Evolutionary conservation across 2,888 invertebrate species (phyloP).

Genomic region (Sipha maydis): DNA sequence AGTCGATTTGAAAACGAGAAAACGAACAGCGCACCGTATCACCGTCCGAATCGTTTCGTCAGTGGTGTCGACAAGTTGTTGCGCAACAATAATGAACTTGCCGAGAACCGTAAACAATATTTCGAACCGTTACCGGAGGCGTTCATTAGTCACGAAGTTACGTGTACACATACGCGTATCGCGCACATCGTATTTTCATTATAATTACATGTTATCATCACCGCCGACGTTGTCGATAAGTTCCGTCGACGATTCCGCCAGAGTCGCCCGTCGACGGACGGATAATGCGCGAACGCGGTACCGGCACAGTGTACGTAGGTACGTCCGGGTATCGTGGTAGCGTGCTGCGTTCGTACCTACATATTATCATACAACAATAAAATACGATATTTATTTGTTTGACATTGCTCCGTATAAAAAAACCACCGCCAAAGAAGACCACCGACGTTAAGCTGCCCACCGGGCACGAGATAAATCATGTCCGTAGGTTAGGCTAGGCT

Average conservation of each 20-base stretch:
- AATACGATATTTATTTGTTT: conserved; percentile 6
- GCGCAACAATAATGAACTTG: background rate
- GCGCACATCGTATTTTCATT: background rate
- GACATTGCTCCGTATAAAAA: conserved; percentile 25
- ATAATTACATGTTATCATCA: background rate
- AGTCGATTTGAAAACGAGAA: too few species aligned
- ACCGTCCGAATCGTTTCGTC: too few species aligned
- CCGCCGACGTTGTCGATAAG: background rate
- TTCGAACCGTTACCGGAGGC: background rate
- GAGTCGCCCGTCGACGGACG: background rate
- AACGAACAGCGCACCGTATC: too few species aligned
- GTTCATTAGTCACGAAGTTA: background rate
- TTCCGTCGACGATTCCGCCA: background rate
- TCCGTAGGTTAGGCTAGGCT: background rate
- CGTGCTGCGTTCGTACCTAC: background rate
- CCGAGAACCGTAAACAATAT: background rate
- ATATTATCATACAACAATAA: background rate
- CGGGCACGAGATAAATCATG: conserved; percentile 23
- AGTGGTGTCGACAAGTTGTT: too few species aligned
- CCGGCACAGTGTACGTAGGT: background rate
- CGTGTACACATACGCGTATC: too few species aligned
- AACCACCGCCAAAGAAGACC: conserved; percentile 43
- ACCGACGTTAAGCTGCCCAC: conserved; percentile 33
- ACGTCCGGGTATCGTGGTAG: background rate
- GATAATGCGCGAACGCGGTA: background rate